Evolutionary conservation across 2,113 vertebrate species (phyloP).

Genomic region (Bubo scandiacus): DNA sequence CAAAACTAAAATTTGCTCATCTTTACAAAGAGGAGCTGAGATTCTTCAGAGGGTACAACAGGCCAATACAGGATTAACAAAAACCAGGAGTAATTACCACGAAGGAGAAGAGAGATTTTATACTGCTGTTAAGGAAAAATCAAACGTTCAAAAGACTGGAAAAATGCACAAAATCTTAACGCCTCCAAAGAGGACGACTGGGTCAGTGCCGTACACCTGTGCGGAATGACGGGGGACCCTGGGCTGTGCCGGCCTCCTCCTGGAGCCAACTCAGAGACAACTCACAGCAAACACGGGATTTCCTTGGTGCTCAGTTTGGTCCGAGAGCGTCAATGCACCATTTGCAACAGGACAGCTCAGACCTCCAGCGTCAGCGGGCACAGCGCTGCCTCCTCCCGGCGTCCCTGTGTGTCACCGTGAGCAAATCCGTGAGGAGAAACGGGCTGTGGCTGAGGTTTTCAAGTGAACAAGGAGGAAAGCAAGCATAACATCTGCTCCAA

Average conservation of each 20-base stretch:
- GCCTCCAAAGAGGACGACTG: neutral
- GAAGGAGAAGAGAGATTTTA: neutral
- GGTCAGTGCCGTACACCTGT: accelerated
- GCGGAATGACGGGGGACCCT: accelerated
- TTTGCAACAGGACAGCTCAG: accelerated
- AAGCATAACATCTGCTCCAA: neutral
- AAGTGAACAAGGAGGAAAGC: neutral
- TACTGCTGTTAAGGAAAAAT: neutral
- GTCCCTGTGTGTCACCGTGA: accelerated
- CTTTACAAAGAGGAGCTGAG: neutral
- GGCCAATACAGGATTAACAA: neutral
- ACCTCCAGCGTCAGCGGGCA: accelerated
- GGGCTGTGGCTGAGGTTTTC: neutral
- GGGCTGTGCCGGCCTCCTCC: no score
- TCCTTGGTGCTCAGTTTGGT: accelerated
- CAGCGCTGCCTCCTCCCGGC: neutral
- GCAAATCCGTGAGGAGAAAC: accelerated
- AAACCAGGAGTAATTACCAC: neutral
- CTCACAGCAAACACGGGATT: neutral
- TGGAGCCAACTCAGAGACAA: neutral
- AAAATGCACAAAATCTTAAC: neutral
- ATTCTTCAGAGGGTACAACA: neutral
- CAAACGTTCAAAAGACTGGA: neutral
- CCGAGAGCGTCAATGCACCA: accelerated
- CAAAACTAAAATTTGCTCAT: neutral